phyloP scores from a whole-genome alignment of 2,797 vertebrate genomes.

The Chelidonichthys spinosus region DNA sequence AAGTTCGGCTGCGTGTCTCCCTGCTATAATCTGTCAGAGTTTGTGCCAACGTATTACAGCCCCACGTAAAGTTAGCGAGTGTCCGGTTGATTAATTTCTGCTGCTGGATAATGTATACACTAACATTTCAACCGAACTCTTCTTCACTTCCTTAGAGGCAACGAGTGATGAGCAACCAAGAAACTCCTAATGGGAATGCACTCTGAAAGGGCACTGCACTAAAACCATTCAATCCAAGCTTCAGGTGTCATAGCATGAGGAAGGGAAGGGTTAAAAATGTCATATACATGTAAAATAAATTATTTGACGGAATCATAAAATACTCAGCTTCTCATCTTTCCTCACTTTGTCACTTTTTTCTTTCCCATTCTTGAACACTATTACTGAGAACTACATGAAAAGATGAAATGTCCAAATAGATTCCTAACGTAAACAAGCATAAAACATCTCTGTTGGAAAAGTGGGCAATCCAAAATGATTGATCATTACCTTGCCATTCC shows the following conservation, averaged over 20 bases:
- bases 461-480: not conserved
- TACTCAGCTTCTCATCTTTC: not conserved
- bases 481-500: not conserved
- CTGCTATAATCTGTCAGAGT: too few relatives aligned
- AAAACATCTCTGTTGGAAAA: conserved; percentile 9
- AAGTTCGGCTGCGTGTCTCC: too few relatives aligned
- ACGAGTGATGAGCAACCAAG: too few relatives aligned
- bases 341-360: not conserved
- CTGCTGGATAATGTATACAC: too few relatives aligned
- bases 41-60: too few relatives aligned
- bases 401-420: conserved; percentile 18
- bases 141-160: too few relatives aligned
- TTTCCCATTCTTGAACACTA: not conserved
- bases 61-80: too few relatives aligned
- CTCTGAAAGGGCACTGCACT: too few relatives aligned
- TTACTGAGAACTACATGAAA: not conserved
- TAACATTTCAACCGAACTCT: too few relatives aligned
- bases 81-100: too few relatives aligned
- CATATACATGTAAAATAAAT: conserved; percentile 17
- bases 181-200: too few relatives aligned
- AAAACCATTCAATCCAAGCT: not conserved
- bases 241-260: conserved; percentile 9
- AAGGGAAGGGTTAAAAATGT: conserved; percentile 18
- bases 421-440: not conserved
- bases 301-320: conserved; percentile 9